Evolutionary conservation across 2,797 vertebrate species (phyloP).

Genomic region (Arctocebus calabarensis): DNA sequence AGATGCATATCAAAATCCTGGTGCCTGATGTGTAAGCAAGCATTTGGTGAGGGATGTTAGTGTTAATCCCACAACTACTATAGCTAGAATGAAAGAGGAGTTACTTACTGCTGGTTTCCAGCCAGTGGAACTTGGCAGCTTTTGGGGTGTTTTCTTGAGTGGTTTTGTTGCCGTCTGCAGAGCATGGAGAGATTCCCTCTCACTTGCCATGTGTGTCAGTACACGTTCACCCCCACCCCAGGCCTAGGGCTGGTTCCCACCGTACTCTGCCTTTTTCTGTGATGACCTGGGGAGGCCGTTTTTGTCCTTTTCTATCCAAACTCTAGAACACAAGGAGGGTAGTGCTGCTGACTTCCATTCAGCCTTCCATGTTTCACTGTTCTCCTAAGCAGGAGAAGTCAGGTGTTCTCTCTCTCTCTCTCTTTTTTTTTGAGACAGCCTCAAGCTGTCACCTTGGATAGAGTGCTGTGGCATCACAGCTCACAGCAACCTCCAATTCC

Average conservation of each 20-base stretch:
- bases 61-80: background rate
- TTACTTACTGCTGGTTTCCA: background rate
- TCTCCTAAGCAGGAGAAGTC: no score
- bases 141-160: background rate
- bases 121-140: background rate
- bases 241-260: background rate
- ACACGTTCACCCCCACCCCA: background rate
- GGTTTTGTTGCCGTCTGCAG: background rate
- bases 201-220: background rate
- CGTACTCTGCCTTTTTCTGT: background rate
- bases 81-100: no score
- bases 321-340: background rate
- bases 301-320: background rate
- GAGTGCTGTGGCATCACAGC: no score
- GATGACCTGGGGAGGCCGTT: background rate
- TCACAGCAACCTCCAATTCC: no score
- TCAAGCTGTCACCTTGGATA: no score
- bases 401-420: background rate
- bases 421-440: no score
- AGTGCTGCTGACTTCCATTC: rapidly evolving
- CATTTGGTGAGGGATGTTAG: background rate
- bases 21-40: background rate
- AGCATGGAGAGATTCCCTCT: background rate
- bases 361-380: rapidly evolving
- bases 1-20: background rate